phyloP scores from a whole-genome alignment of 2,888 invertebrate species.

The Tenthredo mesomela region DNA sequence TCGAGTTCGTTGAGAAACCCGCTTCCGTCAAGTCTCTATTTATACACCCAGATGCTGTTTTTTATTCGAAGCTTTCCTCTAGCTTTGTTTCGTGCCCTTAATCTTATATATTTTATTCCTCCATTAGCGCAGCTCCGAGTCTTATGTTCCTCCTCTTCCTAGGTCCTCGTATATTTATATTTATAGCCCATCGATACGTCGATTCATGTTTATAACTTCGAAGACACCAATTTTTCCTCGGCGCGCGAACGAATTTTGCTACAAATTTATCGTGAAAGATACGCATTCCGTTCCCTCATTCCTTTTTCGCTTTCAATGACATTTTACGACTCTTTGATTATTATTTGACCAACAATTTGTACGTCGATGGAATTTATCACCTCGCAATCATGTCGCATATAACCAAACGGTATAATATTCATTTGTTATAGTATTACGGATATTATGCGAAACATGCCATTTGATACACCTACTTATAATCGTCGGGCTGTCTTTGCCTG shows the following conservation, averaged over 20 bases:
- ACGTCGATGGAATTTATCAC: background rate
- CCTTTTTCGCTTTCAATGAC: background rate
- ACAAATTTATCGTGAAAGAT: background rate
- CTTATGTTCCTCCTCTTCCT: background rate
- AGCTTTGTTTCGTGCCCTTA: constrained; percentile 24
- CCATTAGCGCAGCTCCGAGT: constrained; percentile 12
- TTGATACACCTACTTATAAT: background rate
- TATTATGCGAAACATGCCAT: background rate
- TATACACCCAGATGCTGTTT: constrained; percentile 58
- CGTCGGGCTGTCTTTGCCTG: background rate
- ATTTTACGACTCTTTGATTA: background rate
- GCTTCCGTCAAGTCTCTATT: constrained; percentile 70
- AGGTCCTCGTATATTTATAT: background rate
- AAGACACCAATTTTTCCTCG: constrained; percentile 7
- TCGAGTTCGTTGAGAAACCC: constrained; percentile 66
- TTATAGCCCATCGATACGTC: background rate
- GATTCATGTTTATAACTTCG: constrained; percentile 5
- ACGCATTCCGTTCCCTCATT: background rate
- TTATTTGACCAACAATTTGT: background rate
- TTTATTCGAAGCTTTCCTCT: constrained; percentile 7
- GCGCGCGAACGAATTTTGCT: constrained; percentile 5
- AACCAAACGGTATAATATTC: background rate
- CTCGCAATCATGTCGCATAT: background rate
- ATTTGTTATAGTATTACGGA: background rate
- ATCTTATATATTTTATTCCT: constrained; percentile 38